Evolutionary conservation across 2,797 vertebrate genomes (phyloP), one percentile per base, ranked within the genome.

Genomic region (Parambassis ranga): DNA sequence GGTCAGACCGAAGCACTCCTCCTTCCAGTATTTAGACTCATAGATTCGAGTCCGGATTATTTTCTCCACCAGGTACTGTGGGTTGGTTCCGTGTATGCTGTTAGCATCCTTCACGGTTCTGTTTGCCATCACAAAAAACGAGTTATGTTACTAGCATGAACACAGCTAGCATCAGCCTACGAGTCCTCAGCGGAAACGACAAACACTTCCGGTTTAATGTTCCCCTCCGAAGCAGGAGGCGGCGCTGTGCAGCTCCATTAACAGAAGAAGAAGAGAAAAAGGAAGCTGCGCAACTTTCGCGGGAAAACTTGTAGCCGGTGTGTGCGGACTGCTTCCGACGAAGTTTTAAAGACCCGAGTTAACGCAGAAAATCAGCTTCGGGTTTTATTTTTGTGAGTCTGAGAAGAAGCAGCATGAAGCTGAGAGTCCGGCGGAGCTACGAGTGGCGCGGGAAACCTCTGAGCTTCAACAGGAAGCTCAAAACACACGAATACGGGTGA

Each of bases 1-100:
- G 0, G 96, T 98, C 2, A 99, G 91, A 3, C 97, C 97, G 75
- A 99, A 99, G 13, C 97, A 98, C 42, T 99, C 97, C 69, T 98
- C 97, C 80, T 99, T 98, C 96, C 97, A 99, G 76, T 98, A 98
- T 61, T 98, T 99, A 4, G 96, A 99, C 85, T 99, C 97, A 42
- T 98, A 99, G 69, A 99, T 99, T 20, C 96, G 92, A 0, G 97
- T 98, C 10, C 97, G 92, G 68, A 96, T 99, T 63, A 99, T 99
- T 75, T 99, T 99, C 90, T 99, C 97, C 71, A 99, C 97, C 61
- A 99, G 75, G 39, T 98, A 98, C 39, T 99, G 97, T 2, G 97
- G 97, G 75, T 99, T 98, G 7, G 97, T 99, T 11, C 97, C 97
- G 52, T 98, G 97, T 47, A 98, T 98, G 26, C 97, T 98, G 47